Evolutionary conservation across 2,888 invertebrate species (phyloP), one percentile per base, ranked within the genome.

Genomic region (Tipula helvola): DNA sequence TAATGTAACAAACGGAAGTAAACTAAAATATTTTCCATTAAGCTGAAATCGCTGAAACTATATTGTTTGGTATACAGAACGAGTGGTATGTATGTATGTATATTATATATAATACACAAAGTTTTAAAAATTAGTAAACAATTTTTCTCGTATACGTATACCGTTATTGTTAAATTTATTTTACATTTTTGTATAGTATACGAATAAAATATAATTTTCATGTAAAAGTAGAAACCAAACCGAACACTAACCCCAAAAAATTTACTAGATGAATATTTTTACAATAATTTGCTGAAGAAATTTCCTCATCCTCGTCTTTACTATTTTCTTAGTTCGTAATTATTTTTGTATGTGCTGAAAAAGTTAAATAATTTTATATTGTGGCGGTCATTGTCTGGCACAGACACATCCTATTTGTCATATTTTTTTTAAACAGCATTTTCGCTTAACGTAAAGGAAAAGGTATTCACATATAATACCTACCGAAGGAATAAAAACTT

Each of bases 1-100:
- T 71, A 71, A 71, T 71, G 71, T 28, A 28, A 18, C 7, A 71
- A 71, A 71, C 71, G 71, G 71, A 71, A 71, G 28, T 71, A 71
- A 71, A 71, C 71, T 71, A 71, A 71, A 71, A 71, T 71, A 71
- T 71, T 71, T 71, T 71, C 71, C 71, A 71, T 71, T 71, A 71
- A 71, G 71, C 28, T 28, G 71, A 28, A 71, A 71, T 71, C 71
- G 71, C 28, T 71, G 28, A 71, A 71, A 52, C 52, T 52, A 16
- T 12, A 44, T 44, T 44, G 44, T 16, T 5, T 47, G 1, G 28
- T 28, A 28, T 28, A 28, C 28, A 28, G 28, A n/a, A 13, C 47
- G 47, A 57, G 18, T n/a, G n/a, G n/a, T 18, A 57, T 18, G 3
- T 71, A 71, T 28, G 8, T 10, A 5, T 71, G 28, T 5, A 18